Evolutionary conservation across 2,888 invertebrate genomes (phyloP).

Genomic region (Nomada lathburiana): DNA sequence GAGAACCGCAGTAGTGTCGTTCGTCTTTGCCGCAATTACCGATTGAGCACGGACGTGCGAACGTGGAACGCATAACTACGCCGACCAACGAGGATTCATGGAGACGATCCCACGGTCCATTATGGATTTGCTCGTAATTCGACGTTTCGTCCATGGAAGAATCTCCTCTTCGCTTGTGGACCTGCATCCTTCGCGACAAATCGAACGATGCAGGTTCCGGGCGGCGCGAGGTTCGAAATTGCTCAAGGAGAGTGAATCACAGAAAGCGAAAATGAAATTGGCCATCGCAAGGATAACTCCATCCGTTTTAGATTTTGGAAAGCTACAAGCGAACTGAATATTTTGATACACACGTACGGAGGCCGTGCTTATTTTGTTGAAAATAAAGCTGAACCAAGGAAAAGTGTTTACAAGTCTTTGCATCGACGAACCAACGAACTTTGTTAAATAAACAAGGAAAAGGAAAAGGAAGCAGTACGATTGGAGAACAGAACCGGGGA

Average conservation of each 20-base stretch:
- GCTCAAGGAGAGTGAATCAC: not conserved
- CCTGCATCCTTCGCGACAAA: no score
- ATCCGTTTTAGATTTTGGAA: no score
- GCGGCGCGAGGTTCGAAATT: not conserved
- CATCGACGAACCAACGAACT: no score
- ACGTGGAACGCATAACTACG: slow-evolving; percentile 71
- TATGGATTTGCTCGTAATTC: slow-evolving; percentile 74
- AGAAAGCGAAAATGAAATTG: slow-evolving; percentile 4
- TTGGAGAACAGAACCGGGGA: not conserved
- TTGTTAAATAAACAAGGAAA: not conserved
- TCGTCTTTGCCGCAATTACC: slow-evolving; percentile 77
- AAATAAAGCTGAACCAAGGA: not conserved
- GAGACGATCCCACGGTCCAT: slow-evolving; percentile 76
- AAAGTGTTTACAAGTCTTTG: no score
- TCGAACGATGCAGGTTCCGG: no score
- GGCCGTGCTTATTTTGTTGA: no score
- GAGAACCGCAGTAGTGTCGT: slow-evolving; percentile 63
- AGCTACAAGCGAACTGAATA: no score
- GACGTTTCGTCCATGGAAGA: slow-evolving; percentile 64
- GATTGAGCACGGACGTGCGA: slow-evolving; percentile 76
- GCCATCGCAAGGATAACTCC: not conserved
- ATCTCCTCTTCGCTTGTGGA: slow-evolving; percentile 39
- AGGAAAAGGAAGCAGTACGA: not conserved
- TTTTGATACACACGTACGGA: no score
- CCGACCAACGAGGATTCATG: slow-evolving; percentile 65